Evolutionary conservation across 2,888 invertebrate genomes (phyloP), one percentile per base, ranked within the genome.

Genomic region (Stenotaenia linearis): DNA sequence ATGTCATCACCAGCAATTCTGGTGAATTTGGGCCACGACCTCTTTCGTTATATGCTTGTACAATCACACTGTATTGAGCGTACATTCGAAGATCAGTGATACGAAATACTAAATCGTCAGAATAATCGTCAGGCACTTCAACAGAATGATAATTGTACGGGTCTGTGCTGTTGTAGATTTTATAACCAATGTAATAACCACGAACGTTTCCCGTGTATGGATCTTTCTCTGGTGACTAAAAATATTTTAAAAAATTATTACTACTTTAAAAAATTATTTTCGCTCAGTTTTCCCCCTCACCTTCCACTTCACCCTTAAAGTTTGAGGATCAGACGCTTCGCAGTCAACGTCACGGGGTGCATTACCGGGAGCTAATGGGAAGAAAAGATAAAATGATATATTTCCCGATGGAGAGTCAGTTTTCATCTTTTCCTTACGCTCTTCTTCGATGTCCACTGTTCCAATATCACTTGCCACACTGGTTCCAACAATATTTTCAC

Each of bases 391-490:
- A 37, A 37, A 12, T 37, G 9, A n/a, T n/a, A n/a, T n/a, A n/a
- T n/a, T n/a, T n/a, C n/a, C n/a, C n/a, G 32, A 6, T 32, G 9
- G 32, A 32, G 32, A 32, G 32, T 32, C 32, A 32, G 32, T 9
- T 28, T 74, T 25, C 2, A 10, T 69, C 4, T 9, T 30, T 23
- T 78, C 7, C 82, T 85, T 86, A 88, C 90, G 90, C 89, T 97
- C 96, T 88, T 98, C 97, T 50, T 96, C 95, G 30, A 98, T 98
- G 82, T 96, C 96, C 82, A 97, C 97, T 1, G 94, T 94, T 1
- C 97, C 95, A 1, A 94, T 93, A 84, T 96, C 95, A 0, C 97
- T 97, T 0, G 95, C 94, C 83, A 93, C 93, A 35, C 97, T 96
- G 15, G 91, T 91, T 79, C 97, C 97, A 81, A 97, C 92, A 86